These are phyloP conservation scores for Antechinus flavipes DNA, from an alignment of 2,113 vertebrate species.

Conservation along the genomic window DNA sequence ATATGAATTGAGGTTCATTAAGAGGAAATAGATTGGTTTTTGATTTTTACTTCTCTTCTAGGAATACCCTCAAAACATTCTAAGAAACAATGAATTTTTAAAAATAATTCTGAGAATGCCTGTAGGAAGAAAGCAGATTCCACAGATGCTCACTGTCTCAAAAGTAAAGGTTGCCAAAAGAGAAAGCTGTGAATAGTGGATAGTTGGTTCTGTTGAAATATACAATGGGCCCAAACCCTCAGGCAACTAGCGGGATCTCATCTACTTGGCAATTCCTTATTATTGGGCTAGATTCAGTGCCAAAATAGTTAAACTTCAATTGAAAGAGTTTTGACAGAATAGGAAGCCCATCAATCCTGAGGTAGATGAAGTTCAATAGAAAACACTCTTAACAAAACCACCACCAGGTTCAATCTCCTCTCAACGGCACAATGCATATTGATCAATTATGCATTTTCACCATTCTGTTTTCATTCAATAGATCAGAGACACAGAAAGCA, in stretches of 20 bases:
- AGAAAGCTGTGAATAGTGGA: neutral
- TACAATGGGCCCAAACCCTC: neutral
- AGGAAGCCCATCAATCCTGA: neutral
- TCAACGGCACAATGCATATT: neutral
- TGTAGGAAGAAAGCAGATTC: neutral
- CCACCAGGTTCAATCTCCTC: neutral
- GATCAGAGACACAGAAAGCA: neutral
- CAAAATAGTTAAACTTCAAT: neutral
- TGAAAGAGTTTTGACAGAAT: neutral
- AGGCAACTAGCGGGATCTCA: neutral
- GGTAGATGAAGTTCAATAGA: neutral
- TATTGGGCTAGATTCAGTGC: neutral
- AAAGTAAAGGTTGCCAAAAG: neutral
- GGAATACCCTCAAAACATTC: slow-evolving; percentile 16
- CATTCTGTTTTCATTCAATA: neutral
- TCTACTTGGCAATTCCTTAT: neutral
- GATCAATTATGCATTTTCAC: neutral
- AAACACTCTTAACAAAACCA: neutral
- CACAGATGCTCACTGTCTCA: neutral
- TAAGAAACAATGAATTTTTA: neutral
- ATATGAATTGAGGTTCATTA: neutral
- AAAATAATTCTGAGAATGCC: neutral
- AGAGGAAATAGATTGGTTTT: neutral
- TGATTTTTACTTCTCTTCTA: slow-evolving; percentile 11
- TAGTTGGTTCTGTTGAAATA: neutral